Base-by-base conservation (phyloP, 92 coral and sea anemone species). In the Diadumene lineata region DNA sequence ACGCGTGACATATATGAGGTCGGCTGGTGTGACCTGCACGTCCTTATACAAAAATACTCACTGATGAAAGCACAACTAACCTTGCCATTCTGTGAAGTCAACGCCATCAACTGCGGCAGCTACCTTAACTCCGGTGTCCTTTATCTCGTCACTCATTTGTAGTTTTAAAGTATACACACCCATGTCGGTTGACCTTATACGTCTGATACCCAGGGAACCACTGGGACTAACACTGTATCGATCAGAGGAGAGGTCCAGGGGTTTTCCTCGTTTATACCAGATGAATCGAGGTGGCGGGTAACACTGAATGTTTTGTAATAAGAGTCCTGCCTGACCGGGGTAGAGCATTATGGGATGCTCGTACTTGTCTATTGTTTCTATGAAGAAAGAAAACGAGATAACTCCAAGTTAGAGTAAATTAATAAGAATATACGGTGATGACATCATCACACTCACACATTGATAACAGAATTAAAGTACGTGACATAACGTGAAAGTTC, bases 1-100 rank as follows among this genome's bases (percentile, higher is more conserved):
- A n/a, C n/a, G n/a, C n/a, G n/a, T n/a, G n/a, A n/a, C n/a, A n/a
- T n/a, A n/a, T n/a, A n/a, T n/a, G n/a, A n/a, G n/a, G n/a, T n/a
- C n/a, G n/a, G n/a, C n/a, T n/a, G n/a, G n/a, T n/a, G n/a, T n/a
- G n/a, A n/a, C n/a, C n/a, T n/a, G n/a, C n/a, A n/a, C n/a, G n/a
- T n/a, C n/a, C n/a, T n/a, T n/a, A n/a, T n/a, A n/a, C n/a, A n/a
- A n/a, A n/a, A n/a, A n/a, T n/a, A n/a, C n/a, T n/a, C n/a, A n/a
- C n/a, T n/a, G n/a, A n/a, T n/a, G n/a, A n/a, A n/a, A n/a, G n/a
- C n/a, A n/a, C n/a, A n/a, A n/a, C 75, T 31, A 33, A 78, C 82
- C 82, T 78, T 78, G 82, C 82, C 82, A 78, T 60, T 51, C 82
- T 22, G 82, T 67, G 23, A 78, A 78, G 58, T 78, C 82, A 8